These are phyloP conservation scores for Xyrauchen texanus DNA, from an alignment of 2,113 vertebrate species.

Conservation along the genomic window DNA sequence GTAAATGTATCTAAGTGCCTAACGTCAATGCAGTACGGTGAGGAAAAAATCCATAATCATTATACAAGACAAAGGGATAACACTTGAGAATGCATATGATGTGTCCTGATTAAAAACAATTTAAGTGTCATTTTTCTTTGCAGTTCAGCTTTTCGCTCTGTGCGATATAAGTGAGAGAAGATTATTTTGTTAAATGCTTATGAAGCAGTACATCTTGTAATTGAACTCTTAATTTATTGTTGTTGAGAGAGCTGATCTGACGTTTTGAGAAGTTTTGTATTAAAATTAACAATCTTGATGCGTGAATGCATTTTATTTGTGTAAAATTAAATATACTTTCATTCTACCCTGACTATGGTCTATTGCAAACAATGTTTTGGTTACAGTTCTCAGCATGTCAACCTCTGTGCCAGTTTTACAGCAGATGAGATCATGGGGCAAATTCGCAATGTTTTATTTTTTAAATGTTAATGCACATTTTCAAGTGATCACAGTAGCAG, in stretches of 20 bases:
- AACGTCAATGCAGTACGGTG: slow-evolving; percentile 75
- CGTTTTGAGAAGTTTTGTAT: neutral
- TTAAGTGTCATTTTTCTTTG: slow-evolving; percentile 64
- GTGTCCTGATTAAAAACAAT: slow-evolving; percentile 75
- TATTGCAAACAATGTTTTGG: neutral
- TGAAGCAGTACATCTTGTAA: slow-evolving; percentile 43
- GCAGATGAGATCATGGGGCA: neutral
- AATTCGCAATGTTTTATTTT: too few species aligned
- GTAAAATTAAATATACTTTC: too few species aligned
- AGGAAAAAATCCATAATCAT: slow-evolving; percentile 73
- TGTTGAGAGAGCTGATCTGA: slow-evolving; percentile 8
- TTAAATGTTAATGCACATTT: too few species aligned
- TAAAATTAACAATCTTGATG: slow-evolving; percentile 9
- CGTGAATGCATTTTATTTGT: neutral
- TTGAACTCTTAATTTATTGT: slow-evolving; percentile 44
- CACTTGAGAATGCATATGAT: slow-evolving; percentile 88
- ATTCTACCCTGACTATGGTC: too few species aligned
- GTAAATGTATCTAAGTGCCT: slow-evolving; percentile 95
- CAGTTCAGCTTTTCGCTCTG: slow-evolving; percentile 64
- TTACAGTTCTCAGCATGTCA: neutral
- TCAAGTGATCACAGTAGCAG: too few species aligned
- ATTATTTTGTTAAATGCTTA: slow-evolving; percentile 68
- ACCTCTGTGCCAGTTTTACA: slow-evolving; percentile 2
- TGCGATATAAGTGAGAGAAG: slow-evolving; percentile 59
- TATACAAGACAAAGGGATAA: slow-evolving; percentile 76